Percentiles rank a stretch among this genome's conserved stretches.
Conservation (phyloP, 2,113 vertebrate species). For the Pycnonotus jocosus region DNA sequence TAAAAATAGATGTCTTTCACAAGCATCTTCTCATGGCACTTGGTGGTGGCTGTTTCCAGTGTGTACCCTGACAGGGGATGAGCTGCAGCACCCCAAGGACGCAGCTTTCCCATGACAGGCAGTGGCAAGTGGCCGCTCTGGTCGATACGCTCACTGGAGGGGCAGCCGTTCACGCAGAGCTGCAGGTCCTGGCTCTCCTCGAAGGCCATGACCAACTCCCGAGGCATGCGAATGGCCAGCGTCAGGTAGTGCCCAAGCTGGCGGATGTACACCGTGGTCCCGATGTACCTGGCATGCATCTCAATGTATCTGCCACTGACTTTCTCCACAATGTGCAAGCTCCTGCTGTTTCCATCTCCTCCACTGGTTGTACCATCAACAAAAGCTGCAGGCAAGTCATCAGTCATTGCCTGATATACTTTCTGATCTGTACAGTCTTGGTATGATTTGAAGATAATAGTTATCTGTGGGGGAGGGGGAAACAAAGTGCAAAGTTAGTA, state of each 20-base stretch:
- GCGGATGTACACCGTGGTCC: conserved; percentile 86
- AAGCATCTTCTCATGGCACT: conserved; percentile 86
- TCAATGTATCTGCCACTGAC: conserved; percentile 82
- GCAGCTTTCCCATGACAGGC: conserved; percentile 44
- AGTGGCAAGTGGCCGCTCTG: conserved; percentile 72
- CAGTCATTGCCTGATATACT: conserved; percentile 93
- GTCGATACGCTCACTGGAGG: conserved; percentile 86
- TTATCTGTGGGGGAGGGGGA: conserved; percentile 72
- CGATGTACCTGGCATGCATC: conserved; percentile 90
- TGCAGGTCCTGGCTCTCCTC: conserved; percentile 93
- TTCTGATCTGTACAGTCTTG: conserved; percentile 93
- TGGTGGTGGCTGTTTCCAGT: conserved; percentile 79
- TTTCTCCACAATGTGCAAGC: conserved; percentile 85
- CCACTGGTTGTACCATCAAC: conserved; percentile 88
- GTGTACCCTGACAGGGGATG: conserved; percentile 64
- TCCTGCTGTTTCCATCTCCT: conserved; percentile 74
- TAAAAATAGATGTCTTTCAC: conserved; percentile 93
- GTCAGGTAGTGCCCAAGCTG: conserved; percentile 92
- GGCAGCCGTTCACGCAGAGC: conserved; percentile 92
- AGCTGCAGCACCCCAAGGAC: conserved; percentile 5
- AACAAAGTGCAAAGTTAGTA: neutral
- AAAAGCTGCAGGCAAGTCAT: conserved; percentile 92
- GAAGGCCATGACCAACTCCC: conserved; percentile 83
- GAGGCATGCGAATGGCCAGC: conserved; percentile 87
- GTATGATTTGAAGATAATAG: conserved; percentile 94